A percentile compares a stretch with the other conserved stretches of the same genome.
Evolutionary conservation across 2,797 vertebrate species (phyloP).

Genomic region (Alosa sapidissima): DNA sequence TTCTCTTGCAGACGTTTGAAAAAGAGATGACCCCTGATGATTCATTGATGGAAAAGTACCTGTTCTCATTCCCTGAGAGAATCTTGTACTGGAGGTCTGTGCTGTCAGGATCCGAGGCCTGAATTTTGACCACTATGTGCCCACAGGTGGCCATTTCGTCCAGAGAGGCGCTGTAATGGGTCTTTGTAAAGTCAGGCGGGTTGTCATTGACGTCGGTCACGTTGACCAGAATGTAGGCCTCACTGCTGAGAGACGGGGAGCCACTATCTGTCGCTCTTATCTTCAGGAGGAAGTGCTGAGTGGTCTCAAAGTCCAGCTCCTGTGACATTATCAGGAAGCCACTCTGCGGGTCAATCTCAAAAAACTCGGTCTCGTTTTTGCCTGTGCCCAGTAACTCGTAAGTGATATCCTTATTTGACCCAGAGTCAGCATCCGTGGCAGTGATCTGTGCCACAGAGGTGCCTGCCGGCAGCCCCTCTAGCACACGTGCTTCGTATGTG

Average conservation of each 20-base stretch:
- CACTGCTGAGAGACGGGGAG: constrained; percentile 76
- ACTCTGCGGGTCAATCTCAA: constrained; percentile 79
- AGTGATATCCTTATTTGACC: constrained; percentile 82
- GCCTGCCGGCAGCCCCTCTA: constrained; percentile 81
- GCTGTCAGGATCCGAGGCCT: constrained; percentile 89
- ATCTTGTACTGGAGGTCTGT: constrained; percentile 90
- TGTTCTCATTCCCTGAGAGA: constrained; percentile 89
- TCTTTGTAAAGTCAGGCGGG: constrained; percentile 84
- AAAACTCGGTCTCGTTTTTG: constrained; percentile 79
- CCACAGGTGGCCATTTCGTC: constrained; percentile 92
- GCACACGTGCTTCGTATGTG: constrained; percentile 72
- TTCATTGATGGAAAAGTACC: constrained; percentile 91
- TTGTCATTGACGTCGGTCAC: constrained; percentile 94
- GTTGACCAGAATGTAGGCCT: constrained; percentile 80
- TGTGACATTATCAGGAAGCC: constrained; percentile 83
- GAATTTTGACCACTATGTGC: constrained; percentile 92
- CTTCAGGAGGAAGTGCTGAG: constrained; percentile 81
- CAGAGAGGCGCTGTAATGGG: constrained; percentile 85
- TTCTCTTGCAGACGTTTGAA: constrained; percentile 89
- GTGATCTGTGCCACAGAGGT: constrained; percentile 82
- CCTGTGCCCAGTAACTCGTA: constrained; percentile 79
- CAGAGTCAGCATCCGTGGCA: constrained; percentile 87
- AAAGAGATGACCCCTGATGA: constrained; percentile 93
- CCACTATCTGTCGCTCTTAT: constrained; percentile 85
- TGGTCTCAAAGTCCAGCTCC: constrained; percentile 85